Base-by-base conservation (phyloP, 1,140 invertebrate species). In the Brachionus sp. region DNA sequence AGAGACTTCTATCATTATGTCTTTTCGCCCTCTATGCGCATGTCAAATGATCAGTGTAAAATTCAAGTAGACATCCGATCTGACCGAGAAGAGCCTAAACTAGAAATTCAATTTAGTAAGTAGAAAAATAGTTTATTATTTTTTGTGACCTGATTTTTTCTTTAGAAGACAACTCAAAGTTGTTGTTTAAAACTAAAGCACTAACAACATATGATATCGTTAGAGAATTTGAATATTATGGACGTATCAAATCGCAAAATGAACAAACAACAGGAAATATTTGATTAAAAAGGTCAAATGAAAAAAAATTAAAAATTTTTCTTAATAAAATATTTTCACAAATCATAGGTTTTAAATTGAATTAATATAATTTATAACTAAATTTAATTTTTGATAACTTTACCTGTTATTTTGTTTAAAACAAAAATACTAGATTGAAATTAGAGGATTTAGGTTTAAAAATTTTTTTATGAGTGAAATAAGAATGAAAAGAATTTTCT, bases 1-100 rank as follows among this genome's bases (percentile, higher is more conserved):
- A 80, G 77, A 80, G 62, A 80, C 25, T 80, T 80, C 57, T 80
- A 62, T 66, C 77, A 80, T 62, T 80, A 80, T 66, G 12, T 80
- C 5, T 80, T 42, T 37, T 57, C 50, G 77, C 77, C 77, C 4
- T 35, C 25, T 16, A 80, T 80, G 39, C 35, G 77, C 16, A 62
- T 23, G 7, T 62, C 77, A 23, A 80, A 35, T 44, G 77, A 80
- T 16, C 33, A 80, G 13, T 80, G 77, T 44, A 37, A 37, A 62
- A 37, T 80, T 62, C 50, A 62, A 66, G 37, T 66, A 13, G 77
- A 80, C 25, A 80, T 80, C 57, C 19, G 77, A 80, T 80, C 77
- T 29, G 77, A 80, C n/a, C 16, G 12, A 42, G 50, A 62, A 0
- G 77, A 80, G 4, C 77, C 77, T 9, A 80, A 37, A 19, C 10